Evolutionary conservation across 2,113 vertebrate genomes (phyloP), one percentile per base, ranked within the genome.

Genomic region (Cheirogaleus medius): DNA sequence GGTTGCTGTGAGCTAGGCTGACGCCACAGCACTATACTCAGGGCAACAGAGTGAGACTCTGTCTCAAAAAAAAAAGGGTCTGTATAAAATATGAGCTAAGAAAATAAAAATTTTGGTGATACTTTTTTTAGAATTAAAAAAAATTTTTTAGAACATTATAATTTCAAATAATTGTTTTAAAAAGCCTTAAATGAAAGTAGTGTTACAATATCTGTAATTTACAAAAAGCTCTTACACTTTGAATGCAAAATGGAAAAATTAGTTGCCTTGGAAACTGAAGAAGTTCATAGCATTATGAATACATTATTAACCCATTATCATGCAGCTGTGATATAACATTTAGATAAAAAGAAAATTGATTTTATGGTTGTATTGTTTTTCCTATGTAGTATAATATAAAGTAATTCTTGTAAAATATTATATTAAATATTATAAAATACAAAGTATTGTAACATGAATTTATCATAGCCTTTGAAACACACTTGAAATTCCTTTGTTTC

Each of bases 261-360:
- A 64, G 37, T 96, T 88, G 32, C 52, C 91, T 94, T 87, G 71
- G 69, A 95, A 95, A 90, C 56, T 34, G 21, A 93, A 63, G 8
- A 90, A 95, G 6, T 90, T 95, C n/a, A 90, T 9, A 63, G 17
- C 10, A 90, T 88, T 84, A 17, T 87, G 60, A 95, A 90, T 87
- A 49, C 0, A 52, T 71, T 90, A 78, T 91, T 92, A 94, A 92
- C 49, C 44, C 27, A 73, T 80, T 68, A 78, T 87, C 13, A 80
- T 39, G 17, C 66, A 86, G 7, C 13, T 34, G 10, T 87, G 8
- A 69, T 90, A 80, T 23, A 39, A 90, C 4, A 87, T 1, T 78
- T 90, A 63, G 3, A 71, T 90, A 39, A 83, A 71, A 87, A 91
- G 3, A 17, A 69, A 76, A 84, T 42, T 71, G 42, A 32, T 90